Percentiles rank a stretch among this genome's conserved stretches.
phyloP scores from a whole-genome alignment of 1,140 invertebrate genomes.

The Ctenoplectra terminalis region DNA sequence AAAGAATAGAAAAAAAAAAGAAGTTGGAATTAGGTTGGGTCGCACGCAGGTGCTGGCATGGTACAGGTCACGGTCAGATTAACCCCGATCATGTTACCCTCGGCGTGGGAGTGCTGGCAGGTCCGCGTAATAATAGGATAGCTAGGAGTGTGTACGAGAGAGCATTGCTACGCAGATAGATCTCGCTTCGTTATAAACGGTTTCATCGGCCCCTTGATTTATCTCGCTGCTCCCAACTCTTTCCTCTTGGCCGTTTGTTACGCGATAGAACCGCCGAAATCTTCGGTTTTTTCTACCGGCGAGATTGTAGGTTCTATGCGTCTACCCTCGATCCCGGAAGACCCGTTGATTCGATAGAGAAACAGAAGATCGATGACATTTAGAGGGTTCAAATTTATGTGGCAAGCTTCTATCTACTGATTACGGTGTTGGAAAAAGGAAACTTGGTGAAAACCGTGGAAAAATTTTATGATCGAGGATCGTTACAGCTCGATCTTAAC shows the following conservation, averaged over 20 bases:
- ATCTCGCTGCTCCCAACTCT: slow-evolving; percentile 54
- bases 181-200: slow-evolving; percentile 68
- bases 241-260: slow-evolving; percentile 28
- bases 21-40: slow-evolving; percentile 76
- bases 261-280: slow-evolving; percentile 9
- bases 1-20: slow-evolving; percentile 44
- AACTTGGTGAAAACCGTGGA: slow-evolving; percentile 1
- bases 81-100: slow-evolving; percentile 82
- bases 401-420: background rate
- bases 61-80: slow-evolving; percentile 81
- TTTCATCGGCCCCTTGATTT: slow-evolving; percentile 71
- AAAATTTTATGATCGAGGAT: background rate
- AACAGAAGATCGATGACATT: slow-evolving; percentile 5
- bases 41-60: slow-evolving; percentile 73
- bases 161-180: slow-evolving; percentile 64
- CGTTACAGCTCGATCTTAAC: background rate
- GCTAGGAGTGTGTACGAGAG: slow-evolving; percentile 66
- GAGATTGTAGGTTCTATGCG: slow-evolving; percentile 13
- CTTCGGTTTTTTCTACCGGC: background rate
- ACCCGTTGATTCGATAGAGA: background rate
- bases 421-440: background rate
- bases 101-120: slow-evolving; percentile 81
- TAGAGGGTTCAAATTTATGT: slow-evolving; percentile 1
- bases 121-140: slow-evolving; percentile 80
- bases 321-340: background rate